Base-by-base conservation (phyloP, 2,113 vertebrate species). In the Alosa alosa region DNA sequence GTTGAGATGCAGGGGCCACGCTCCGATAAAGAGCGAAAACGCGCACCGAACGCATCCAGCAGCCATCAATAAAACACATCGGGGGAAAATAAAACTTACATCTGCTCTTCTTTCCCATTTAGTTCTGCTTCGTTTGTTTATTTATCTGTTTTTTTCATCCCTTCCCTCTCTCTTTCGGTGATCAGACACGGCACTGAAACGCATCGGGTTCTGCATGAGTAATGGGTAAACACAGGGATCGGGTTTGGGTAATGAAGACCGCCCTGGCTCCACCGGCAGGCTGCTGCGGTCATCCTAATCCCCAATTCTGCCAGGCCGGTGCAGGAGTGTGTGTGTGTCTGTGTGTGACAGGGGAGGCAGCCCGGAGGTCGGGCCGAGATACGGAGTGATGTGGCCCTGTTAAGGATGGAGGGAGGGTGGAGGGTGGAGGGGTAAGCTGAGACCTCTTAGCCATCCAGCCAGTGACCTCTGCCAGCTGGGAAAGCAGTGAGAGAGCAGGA, bases 1-100 rank as follows among this genome's bases (percentile, higher is more conserved):
- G 95, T 88, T 45, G 86, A 86, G 91, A 68, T 68, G 84, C 81
- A 3, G 72, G 25, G 31, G 13, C 72, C 31, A 39, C 11, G 72
- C 72, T 11, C 31, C 11, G 72, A 78, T 78, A 78, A 78, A 39
- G 31, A 39, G 31, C 3, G 72, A 36, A 18, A 4, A 9, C 13
- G 64, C 64, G n/a, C 64, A 36, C 64, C 64, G 64, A 31, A 72
- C 7, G 11, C 36, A 78, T 78, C 72, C 41, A 78, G 72, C 72
- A 39, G 72, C 72, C 72, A 78, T 78, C 72, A 78, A 78, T 78
- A 78, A 78, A 78, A 78, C 72, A 78, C 72, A 17, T 4, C 3
- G 36, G 31, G 41, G 72, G 72, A 17, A 78, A 17, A 78, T 78
- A 39, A 78, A 78, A 78, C 72, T 31, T 78, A 36, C 72, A 31